These are phyloP conservation scores for Linyphia triangularis DNA, from an alignment of 2,888 invertebrate species.

Conservation along the genomic window DNA sequence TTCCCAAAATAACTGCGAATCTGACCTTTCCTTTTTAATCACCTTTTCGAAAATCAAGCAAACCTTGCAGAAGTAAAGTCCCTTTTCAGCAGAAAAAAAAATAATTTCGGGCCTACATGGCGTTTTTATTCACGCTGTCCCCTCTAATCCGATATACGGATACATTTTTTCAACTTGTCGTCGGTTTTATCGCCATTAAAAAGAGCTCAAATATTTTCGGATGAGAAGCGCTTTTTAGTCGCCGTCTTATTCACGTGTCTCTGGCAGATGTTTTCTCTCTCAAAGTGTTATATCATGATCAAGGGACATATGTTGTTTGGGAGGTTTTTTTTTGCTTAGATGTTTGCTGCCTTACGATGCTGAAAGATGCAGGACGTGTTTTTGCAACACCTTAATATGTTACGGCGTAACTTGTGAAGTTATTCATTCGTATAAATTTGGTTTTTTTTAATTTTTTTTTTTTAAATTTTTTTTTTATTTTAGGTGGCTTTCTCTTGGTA, in stretches of 20 bases:
- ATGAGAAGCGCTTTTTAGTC: conserved; percentile 12
- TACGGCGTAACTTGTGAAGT: neutral
- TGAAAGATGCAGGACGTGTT: neutral
- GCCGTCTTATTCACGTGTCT: conserved; percentile 6
- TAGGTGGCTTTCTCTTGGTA: neutral
- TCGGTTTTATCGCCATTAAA: conserved; percentile 44
- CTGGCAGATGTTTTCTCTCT: conserved; percentile 26
- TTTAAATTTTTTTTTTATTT: neutral
- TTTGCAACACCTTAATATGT: conserved; percentile 34
- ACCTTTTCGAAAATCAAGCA: conserved; percentile 16
- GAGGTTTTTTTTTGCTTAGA: neutral
- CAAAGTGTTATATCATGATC: conserved; percentile 33
- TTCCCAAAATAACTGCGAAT: neutral
- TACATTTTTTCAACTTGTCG: conserved; percentile 12
- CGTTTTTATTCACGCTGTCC: conserved; percentile 18
- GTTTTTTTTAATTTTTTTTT: neutral
- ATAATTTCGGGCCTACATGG: conserved; percentile 8
- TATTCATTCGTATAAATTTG: conserved; percentile 13
- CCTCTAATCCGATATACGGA: neutral
- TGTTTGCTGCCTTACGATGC: neutral
- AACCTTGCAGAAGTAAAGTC: conserved; percentile 14
- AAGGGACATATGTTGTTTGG: neutral
- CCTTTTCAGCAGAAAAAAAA: neutral
- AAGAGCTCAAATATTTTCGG: conserved; percentile 44
- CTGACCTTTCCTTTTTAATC: neutral